phyloP scores from a whole-genome alignment of 2,888 invertebrate species.

The Lamellibrachia columna region DNA sequence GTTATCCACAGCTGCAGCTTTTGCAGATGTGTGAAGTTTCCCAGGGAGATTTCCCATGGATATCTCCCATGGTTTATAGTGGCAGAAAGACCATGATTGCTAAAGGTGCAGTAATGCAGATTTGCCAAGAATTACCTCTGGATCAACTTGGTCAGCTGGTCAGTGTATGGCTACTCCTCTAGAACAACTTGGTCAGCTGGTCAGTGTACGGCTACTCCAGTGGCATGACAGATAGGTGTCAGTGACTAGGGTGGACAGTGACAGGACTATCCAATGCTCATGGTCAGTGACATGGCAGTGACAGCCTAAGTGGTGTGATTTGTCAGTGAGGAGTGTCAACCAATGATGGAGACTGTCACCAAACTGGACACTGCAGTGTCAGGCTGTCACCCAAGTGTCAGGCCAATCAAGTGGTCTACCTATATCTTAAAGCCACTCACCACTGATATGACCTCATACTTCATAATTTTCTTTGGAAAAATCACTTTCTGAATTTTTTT shows the following conservation, averaged over 20 bases:
- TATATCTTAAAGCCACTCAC: background rate
- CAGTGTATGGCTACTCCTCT: background rate
- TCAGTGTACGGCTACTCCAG: background rate
- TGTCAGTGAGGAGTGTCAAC: background rate
- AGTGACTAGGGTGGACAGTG: background rate
- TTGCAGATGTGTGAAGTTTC: background rate
- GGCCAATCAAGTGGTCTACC: background rate
- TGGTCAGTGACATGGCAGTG: background rate
- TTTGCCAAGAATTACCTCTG: background rate
- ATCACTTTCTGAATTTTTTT: too few relatives aligned
- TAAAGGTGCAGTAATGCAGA: background rate
- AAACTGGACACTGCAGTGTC: background rate
- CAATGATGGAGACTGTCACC: background rate
- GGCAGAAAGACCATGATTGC: background rate
- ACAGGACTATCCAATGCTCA: background rate
- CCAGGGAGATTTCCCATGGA: background rate
- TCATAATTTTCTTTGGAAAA: too few relatives aligned
- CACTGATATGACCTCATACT: background rate
- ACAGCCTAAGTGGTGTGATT: constrained; percentile 3
- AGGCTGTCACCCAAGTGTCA: background rate
- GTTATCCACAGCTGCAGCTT: background rate
- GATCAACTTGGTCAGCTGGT: background rate
- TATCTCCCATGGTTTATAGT: background rate
- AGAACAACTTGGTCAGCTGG: background rate
- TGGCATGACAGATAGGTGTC: background rate